Percentiles rank a stretch among this genome's conserved stretches.
Conservation (phyloP, 1,140 invertebrate genomes). For the Panulirus ornatus region DNA sequence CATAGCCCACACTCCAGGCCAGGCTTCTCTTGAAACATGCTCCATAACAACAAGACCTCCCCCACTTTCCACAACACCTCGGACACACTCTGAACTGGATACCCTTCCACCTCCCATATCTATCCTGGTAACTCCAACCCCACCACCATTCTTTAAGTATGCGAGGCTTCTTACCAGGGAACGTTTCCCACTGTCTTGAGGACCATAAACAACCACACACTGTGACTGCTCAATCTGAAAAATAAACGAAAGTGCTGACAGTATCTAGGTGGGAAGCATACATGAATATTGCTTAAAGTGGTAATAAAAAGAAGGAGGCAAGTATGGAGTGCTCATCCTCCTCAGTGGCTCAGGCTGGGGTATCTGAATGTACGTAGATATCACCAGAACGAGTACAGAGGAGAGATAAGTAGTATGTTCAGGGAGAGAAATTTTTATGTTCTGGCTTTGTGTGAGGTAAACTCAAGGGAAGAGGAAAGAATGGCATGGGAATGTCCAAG, state of each 20-base stretch:
- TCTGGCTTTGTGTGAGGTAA: too few relatives aligned
- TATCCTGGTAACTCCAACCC: conserved; percentile 34
- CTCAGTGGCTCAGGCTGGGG: too few relatives aligned
- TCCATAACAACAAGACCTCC: conserved; percentile 56
- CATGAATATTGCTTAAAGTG: too few relatives aligned
- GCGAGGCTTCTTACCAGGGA: conserved; percentile 53
- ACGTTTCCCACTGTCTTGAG: conserved; percentile 61
- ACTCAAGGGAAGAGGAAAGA: too few relatives aligned
- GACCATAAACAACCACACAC: conserved; percentile 68
- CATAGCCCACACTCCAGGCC: conserved; percentile 58
- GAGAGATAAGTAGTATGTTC: too few relatives aligned
- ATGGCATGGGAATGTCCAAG: too few relatives aligned
- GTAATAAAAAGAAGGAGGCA: too few relatives aligned
- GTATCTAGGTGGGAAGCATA: too few relatives aligned
- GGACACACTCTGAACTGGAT: conserved; percentile 32
- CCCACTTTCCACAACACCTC: conserved; percentile 61
- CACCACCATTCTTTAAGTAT: conserved; percentile 34
- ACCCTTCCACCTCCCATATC: conserved; percentile 45
- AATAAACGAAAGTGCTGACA: conserved; percentile 2
- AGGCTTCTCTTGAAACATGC: conserved; percentile 51
- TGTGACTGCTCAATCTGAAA: conserved; percentile 60
- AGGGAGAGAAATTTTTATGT: too few relatives aligned
- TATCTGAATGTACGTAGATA: too few relatives aligned
- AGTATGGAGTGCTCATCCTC: too few relatives aligned
- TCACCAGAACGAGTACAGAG: too few relatives aligned